These are phyloP conservation scores for Rana temporaria DNA, from an alignment of 2,113 vertebrate genomes.

Conservation along the genomic window DNA sequence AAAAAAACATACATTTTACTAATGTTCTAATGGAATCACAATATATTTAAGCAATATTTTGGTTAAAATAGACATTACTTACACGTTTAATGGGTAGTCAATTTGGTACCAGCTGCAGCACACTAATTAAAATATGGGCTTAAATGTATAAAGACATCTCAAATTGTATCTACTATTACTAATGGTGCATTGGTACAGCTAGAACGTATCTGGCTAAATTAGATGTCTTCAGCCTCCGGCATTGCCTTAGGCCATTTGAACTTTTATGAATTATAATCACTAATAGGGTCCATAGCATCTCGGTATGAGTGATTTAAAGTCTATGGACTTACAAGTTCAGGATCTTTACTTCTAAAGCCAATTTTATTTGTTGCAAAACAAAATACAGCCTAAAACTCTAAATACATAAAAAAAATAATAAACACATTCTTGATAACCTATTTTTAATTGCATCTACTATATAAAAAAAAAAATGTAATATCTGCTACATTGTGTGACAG, in stretches of 20 bases:
- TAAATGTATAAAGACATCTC: slow-evolving; percentile 44
- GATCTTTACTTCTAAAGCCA: slow-evolving; percentile 21
- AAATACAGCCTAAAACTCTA: neutral
- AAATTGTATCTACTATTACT: slow-evolving; percentile 30
- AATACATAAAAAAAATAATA: neutral
- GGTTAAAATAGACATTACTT: neutral
- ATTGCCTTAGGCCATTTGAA: slow-evolving; percentile 50
- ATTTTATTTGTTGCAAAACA: neutral
- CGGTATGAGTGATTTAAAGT: slow-evolving; percentile 40
- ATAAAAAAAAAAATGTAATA: too few species aligned
- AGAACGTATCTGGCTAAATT: slow-evolving; percentile 49
- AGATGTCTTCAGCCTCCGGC: slow-evolving; percentile 50
- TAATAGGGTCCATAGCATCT: slow-evolving; percentile 54
- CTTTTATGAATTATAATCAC: slow-evolving; percentile 49
- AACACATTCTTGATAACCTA: neutral
- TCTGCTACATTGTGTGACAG: too few species aligned
- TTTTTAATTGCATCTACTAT: too few species aligned
- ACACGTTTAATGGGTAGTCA: neutral
- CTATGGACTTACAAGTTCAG: slow-evolving; percentile 6
- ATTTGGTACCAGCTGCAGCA: neutral
- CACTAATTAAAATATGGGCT: slow-evolving; percentile 34
- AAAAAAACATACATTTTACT: neutral
- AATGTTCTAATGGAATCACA: neutral
- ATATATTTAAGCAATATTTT: neutral
- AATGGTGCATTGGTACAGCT: slow-evolving; percentile 49